Evolutionary conservation across 2,113 vertebrate species (phyloP).

Genomic region (Plectropomus leopardus): DNA sequence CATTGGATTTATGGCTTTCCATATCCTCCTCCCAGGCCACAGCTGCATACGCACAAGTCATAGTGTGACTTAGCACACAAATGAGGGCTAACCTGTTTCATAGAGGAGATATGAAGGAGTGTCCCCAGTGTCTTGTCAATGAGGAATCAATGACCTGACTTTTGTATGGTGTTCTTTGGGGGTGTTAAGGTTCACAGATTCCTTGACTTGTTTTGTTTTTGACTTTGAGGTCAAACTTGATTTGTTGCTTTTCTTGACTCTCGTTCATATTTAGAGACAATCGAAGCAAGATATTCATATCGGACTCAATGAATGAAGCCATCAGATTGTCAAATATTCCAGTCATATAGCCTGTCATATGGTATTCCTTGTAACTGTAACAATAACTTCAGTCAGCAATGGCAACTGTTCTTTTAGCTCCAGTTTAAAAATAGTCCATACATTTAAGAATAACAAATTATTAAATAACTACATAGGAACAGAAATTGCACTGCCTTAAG

Average conservation of each 20-base stretch:
- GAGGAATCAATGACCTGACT: constrained; percentile 23
- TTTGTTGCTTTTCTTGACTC: not conserved
- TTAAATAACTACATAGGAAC: too few species aligned
- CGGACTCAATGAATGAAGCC: not conserved
- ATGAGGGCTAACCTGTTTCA: constrained; percentile 41
- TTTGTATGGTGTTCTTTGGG: not conserved
- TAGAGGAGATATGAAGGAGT: constrained; percentile 15
- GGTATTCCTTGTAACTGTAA: not conserved
- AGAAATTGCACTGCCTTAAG: not conserved
- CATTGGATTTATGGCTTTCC: constrained; percentile 61
- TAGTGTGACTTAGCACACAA: constrained; percentile 43
- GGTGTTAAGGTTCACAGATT: not conserved
- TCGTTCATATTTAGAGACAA: not conserved
- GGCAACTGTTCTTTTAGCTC: not conserved
- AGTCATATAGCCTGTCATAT: not conserved
- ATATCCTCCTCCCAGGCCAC: constrained; percentile 26
- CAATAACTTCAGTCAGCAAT: too few species aligned
- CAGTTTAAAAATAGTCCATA: too few species aligned
- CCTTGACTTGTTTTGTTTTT: not conserved
- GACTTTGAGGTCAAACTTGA: not conserved
- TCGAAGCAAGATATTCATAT: not conserved
- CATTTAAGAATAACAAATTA: too few species aligned
- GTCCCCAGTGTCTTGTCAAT: not conserved
- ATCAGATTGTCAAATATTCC: not conserved
- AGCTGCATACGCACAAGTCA: constrained; percentile 12